phyloP scores from a whole-genome alignment of 1,140 invertebrate genomes.

The Colletes latitarsis region DNA sequence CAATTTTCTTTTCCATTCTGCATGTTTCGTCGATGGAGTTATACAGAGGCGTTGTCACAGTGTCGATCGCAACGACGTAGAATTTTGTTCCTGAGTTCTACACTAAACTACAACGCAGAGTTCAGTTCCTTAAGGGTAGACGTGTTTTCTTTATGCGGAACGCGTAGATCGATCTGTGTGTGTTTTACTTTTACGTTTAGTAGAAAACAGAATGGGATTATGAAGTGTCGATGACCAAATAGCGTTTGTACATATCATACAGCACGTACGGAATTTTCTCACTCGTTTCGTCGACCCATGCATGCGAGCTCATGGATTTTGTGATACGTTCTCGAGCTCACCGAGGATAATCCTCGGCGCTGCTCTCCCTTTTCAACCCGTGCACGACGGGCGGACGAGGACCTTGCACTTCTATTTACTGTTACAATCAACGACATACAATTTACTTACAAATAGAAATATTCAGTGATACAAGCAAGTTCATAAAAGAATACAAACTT shows the following conservation, averaged over 20 bases:
- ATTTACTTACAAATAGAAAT: no score
- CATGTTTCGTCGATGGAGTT: no score
- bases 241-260: slow-evolving; percentile 40
- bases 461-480: no score
- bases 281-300: slow-evolving; percentile 44
- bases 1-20: no score
- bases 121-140: neutral
- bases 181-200: slow-evolving; percentile 34
- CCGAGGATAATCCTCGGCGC: neutral
- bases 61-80: no score
- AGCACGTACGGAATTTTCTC: slow-evolving; percentile 50
- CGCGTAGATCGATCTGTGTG: slow-evolving; percentile 40
- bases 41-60: no score
- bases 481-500: no score
- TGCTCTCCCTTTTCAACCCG: neutral
- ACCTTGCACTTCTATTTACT: neutral
- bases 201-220: slow-evolving; percentile 23
- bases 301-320: slow-evolving; percentile 57
- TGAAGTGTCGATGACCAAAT: slow-evolving; percentile 28
- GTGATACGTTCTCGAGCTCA: neutral
- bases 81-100: no score
- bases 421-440: no score
- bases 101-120: no score
- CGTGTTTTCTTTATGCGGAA: slow-evolving; percentile 2
- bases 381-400: neutral